phyloP scores from a whole-genome alignment of 1,140 invertebrate genomes.

The Ylistrum balloti region DNA sequence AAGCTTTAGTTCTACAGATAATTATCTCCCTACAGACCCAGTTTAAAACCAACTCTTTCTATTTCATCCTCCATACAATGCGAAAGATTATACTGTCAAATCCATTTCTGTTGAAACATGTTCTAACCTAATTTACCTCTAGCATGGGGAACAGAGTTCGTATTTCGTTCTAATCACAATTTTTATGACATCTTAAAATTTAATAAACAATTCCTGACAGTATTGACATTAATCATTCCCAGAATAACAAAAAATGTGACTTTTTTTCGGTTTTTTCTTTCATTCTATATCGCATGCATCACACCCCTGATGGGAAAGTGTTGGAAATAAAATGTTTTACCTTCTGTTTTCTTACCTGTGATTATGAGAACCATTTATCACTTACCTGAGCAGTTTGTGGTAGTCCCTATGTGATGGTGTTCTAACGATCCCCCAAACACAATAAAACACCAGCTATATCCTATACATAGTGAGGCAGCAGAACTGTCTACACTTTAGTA shows the following conservation, averaged over 20 bases:
- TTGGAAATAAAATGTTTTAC: too few relatives aligned
- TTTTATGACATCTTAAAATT: not conserved
- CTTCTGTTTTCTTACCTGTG: not conserved
- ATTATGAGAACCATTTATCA: not conserved
- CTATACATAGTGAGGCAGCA: too few relatives aligned
- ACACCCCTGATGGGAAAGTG: too few relatives aligned
- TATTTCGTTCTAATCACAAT: not conserved
- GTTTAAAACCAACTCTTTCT: not conserved
- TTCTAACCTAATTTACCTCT: not conserved
- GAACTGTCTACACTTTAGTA: too few relatives aligned
- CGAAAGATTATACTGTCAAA: not conserved
- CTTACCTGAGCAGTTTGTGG: too few relatives aligned
- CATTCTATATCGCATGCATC: too few relatives aligned
- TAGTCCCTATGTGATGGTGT: too few relatives aligned
- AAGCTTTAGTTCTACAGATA: not conserved
- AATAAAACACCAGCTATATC: too few relatives aligned
- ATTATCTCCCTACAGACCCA: not conserved
- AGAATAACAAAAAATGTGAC: not conserved
- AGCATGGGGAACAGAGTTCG: not conserved
- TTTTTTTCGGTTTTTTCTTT: too few relatives aligned
- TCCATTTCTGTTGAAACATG: not conserved
- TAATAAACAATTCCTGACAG: not conserved
- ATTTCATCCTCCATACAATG: not conserved
- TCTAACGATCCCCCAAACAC: too few relatives aligned
- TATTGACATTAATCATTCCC: too few relatives aligned